phyloP scores from a whole-genome alignment of 2,797 vertebrate genomes.

The Stomatorhinus walkeri region DNA sequence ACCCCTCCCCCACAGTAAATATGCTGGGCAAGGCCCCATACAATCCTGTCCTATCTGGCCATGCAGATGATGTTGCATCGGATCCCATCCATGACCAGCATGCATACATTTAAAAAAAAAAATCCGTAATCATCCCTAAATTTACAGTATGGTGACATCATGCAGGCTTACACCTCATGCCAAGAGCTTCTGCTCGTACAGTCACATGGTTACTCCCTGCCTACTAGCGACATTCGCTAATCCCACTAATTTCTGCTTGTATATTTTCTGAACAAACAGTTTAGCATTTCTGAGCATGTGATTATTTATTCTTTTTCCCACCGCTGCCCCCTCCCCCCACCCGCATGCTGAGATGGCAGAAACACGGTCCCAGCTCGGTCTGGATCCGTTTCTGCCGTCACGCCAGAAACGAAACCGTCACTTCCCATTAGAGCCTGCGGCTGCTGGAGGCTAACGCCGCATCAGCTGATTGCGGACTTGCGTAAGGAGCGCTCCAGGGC shows the following conservation, averaged over 20 bases:
- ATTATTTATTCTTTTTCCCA: neutral
- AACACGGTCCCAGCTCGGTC: neutral
- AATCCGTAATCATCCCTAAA: neutral
- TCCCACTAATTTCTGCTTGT: neutral
- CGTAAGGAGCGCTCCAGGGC: neutral
- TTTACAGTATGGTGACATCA: neutral
- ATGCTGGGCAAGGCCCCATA: too few relatives aligned
- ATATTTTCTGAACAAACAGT: neutral
- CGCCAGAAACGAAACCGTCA: neutral
- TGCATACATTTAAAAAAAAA: neutral
- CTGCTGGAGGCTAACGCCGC: neutral
- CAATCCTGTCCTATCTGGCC: neutral
- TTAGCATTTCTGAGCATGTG: neutral
- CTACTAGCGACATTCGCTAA: neutral
- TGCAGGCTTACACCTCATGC: neutral
- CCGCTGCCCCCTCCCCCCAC: neutral
- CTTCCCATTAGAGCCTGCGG: conserved; percentile 1
- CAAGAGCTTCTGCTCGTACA: neutral
- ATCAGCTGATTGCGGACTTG: neutral
- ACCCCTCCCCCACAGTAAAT: too few relatives aligned
- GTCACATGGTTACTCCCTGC: neutral
- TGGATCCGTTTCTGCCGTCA: neutral
- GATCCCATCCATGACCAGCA: neutral
- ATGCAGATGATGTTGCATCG: neutral
- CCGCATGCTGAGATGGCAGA: neutral